Evolutionary conservation across 2,888 invertebrate species (phyloP), one percentile per base, ranked within the genome.

Genomic region (Macrophya annulata): DNA sequence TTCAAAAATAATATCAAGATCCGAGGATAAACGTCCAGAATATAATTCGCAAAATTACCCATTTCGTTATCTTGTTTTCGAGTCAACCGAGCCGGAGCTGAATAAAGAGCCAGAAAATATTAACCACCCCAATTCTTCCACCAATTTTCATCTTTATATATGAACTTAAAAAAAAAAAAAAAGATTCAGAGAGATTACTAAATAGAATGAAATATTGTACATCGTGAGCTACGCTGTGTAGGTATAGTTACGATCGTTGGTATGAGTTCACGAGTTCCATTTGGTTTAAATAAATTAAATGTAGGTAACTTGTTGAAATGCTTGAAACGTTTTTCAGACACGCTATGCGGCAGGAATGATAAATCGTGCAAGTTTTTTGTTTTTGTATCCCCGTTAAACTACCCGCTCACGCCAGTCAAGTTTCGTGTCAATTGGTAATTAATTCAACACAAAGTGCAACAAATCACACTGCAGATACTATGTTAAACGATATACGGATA

Each of bases 341-440:
- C 79, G 85, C 74, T 86, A 72, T 77, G 76, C 85, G 82, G 82
- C 84, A 82, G 71, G 85, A 82, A 77, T 86, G 87, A 88, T 85
- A 87, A 86, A 87, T 83, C 31, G 88, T 79, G 48, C 88, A 86
- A 88, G 86, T 88, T 89, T 83, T 71, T 83, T 31, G 1, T 31
- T 31, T 31, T 31, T 83, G 51, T 83, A 21, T 21, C 25, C 62
- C 40, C 62, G n/a, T 65, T 40, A 62, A 43, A 65, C 43, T 62
- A 81, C 12, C 31, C 21, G n/a, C 51, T 6, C 15, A n/a, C 21
- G 62, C 59, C 40, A 81, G 83, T 71, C 83, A 51, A 71, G 71
- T n/a, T 83, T 37, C 83, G 68, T 83, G 83, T 45, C 48, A 37
- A 68, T 83, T 68, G 83, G 68, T 37, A 48, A 48, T 83, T 83